Base-by-base conservation (phyloP, 2,113 vertebrate species). In the Oncorhynchus clarkii region DNA sequence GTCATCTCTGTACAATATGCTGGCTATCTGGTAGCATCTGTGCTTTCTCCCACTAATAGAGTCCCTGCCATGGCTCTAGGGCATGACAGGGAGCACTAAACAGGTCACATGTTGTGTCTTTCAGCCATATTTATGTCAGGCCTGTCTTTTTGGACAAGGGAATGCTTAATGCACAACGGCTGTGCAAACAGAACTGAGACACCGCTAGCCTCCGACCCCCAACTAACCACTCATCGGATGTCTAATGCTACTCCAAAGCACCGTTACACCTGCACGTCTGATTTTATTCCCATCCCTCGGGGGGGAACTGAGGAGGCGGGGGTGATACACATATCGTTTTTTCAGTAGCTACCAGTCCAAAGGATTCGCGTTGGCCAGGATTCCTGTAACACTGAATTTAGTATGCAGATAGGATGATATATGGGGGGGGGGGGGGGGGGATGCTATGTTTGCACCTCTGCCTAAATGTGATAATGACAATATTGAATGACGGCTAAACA, bases 101-200 rank as follows among this genome's bases (percentile, higher is more conserved):
- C 96, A 93, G 96, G 96, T 97, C 96, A 98, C 96, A 96, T 95
- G 95, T 95, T 96, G 95, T 93, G 91, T 96, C 94, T 96, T 97
- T 96, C 95, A 97, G 94, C 96, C 95, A 97, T 96, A 99, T 99
- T 98, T 97, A 95, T 97, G 96, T 98, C 96, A 97, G 94, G 93
- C 92, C 92, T 93, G 94, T 88, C 87, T 89, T 90, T 90, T 85
- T 89, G 89, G 92, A 93, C 89, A 90, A 87, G 91, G 93, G 89
- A 89, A 90, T 90, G 91, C 91, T 93, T 91, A 86, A 93, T 93
- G 88, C 92, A 95, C 91, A 92, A 93, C 94, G 89, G 92, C 93
- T 49, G 49, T 49, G 68, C 71, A 71, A 75, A 73, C 71, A 76
- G 67, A 74, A 34, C 59, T 70, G 70, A 75, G 26, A 48, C 64